These are phyloP conservation scores for Sciaenops ocellatus DNA, from an alignment of 2,797 vertebrate species.

Conservation along the genomic window DNA sequence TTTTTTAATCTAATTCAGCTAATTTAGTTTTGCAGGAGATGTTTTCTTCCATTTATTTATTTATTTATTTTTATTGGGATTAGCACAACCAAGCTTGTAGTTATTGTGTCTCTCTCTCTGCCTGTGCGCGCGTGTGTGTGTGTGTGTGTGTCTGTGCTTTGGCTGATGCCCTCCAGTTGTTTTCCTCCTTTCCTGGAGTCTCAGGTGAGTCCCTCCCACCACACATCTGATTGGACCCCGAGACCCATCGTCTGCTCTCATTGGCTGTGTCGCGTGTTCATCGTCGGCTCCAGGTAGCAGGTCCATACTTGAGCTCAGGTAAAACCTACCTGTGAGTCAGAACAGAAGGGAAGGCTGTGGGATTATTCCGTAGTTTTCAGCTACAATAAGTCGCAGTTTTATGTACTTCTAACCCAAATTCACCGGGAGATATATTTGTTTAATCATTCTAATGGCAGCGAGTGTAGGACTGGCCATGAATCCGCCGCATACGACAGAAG, in stretches of 20 bases:
- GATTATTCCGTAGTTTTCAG: constrained; percentile 41
- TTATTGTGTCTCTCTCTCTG: background rate
- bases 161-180: constrained; percentile 1
- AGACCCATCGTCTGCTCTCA: constrained; percentile 32
- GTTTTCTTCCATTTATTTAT: no score
- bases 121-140: background rate
- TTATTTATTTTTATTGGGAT: no score
- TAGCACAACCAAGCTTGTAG: background rate
- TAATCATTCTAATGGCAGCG: constrained; percentile 83
- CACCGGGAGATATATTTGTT: background rate
- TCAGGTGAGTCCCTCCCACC: constrained; percentile 71
- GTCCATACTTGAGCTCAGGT: constrained; percentile 88
- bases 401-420: background rate
- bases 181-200: background rate
- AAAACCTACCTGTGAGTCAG: constrained; percentile 79
- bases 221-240: constrained; percentile 67
- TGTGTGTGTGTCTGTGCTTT: background rate
- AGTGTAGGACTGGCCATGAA: constrained; percentile 85
- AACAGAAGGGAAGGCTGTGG: constrained; percentile 74
- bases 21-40: no score
- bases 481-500: constrained; percentile 82
- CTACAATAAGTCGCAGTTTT: background rate
- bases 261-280: constrained; percentile 62
- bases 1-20: no score
- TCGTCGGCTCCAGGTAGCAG: constrained; percentile 50